Base-by-base conservation (phyloP, 2,888 invertebrate genomes). In the Drosophila robusta region DNA sequence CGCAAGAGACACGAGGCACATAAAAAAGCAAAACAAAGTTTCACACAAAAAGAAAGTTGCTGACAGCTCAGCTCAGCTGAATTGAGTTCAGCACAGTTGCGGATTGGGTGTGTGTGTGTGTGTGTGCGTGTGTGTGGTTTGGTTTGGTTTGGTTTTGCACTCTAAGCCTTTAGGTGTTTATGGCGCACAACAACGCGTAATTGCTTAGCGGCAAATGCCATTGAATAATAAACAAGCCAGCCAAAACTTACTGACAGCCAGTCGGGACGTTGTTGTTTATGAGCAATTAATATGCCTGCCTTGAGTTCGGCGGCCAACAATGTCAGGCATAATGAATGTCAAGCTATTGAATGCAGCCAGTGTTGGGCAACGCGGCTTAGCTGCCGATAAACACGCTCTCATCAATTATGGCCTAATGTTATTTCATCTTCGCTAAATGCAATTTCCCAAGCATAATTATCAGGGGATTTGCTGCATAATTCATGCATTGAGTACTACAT, bases 241-340 rank as follows among this genome's bases (percentile, higher is more conserved):
- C 34, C 34, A 42, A 57, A 45, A 38, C 26, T 14, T 8, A 36
- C 58, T 44, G 57, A 74, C 46, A 57, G 39, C 11, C 39, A 54
- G 39, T 36, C 36, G 24, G 38, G 8, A 29, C 42, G 56, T 34
- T 54, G 45, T 56, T 65, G 71, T 69, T 81, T 87, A 87, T 84
- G 78, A 75, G 78, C 85, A 81, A 81, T 81, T 81, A 81, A 87
- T 84, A 84, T 87, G 84, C 84, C 55, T 49, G 65, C 68, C 24
- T 54, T 47, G 56, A 45, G 60, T 51, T 42, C 9, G 38, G 39
- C 14, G 14, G 11, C 18, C 54, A 54, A 60, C 78, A 78, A 68
- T 54, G 75, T 32, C 78, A 41, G 41, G 51, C 67, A 57, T 61
- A 77, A 84, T 78, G 68, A 77, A 77, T 64, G 63, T 41, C 54